Conservation (phyloP, 2,888 invertebrate species). For the Pseudolycoriella hygida region DNA sequence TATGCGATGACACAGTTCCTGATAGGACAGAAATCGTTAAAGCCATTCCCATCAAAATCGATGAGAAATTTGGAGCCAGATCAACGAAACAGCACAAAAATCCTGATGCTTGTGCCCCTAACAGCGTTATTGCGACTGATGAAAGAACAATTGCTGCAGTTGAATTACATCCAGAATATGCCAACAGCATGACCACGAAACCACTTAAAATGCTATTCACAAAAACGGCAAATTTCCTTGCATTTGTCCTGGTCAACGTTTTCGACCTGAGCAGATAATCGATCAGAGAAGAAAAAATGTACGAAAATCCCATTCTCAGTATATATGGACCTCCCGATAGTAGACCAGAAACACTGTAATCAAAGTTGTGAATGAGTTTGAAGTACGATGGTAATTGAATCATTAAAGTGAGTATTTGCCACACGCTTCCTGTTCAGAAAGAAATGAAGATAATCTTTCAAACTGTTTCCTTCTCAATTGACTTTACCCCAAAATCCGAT, state of each 20-base stretch:
- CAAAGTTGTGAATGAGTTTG: constrained; percentile 40
- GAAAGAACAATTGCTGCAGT: constrained; percentile 33
- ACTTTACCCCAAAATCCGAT: constrained; percentile 38
- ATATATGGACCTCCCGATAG: constrained; percentile 36
- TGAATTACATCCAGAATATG: constrained; percentile 38
- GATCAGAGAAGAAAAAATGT: constrained; percentile 30
- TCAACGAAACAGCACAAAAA: neutral
- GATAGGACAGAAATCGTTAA: constrained; percentile 30
- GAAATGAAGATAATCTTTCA: no score
- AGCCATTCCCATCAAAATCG: constrained; percentile 32
- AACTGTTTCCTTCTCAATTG: no score
- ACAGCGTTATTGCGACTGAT: constrained; percentile 33
- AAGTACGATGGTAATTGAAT: constrained; percentile 44
- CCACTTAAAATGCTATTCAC: constrained; percentile 36
- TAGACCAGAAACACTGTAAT: constrained; percentile 30
- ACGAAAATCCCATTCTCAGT: constrained; percentile 32
- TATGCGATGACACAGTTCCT: constrained; percentile 34
- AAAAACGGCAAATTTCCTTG: constrained; percentile 35
- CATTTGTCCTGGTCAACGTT: constrained; percentile 32
- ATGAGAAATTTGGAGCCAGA: neutral
- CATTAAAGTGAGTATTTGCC: constrained; percentile 41
- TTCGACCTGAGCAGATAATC: constrained; percentile 33
- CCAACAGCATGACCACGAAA: constrained; percentile 33
- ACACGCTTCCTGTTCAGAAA: constrained; percentile 17
- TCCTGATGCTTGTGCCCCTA: constrained; percentile 30